Evolutionary conservation across 2,113 vertebrate species (phyloP).

Genomic region (Oplegnathus fasciatus): DNA sequence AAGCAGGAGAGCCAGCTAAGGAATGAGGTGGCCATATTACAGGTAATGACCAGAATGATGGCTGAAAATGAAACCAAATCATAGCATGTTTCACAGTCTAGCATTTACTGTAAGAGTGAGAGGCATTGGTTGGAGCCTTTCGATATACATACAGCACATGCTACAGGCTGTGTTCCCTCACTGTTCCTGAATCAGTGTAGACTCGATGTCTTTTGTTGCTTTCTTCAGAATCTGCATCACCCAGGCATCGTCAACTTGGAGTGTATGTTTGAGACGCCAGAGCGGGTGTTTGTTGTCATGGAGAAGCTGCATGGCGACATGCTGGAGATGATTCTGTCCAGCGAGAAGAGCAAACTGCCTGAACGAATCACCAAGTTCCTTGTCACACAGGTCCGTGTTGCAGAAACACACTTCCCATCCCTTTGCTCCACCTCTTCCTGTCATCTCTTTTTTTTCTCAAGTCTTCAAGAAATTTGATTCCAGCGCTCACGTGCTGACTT

Average conservation of each 20-base stretch:
- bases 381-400: conserved; percentile 91
- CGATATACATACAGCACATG: background rate
- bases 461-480: background rate
- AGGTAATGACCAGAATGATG: conserved; percentile 84
- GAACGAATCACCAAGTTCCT: conserved; percentile 98
- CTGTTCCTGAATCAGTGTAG: background rate
- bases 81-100: too few species aligned
- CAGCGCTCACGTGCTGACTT: background rate
- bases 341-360: conserved; percentile 97
- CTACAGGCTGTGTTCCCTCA: background rate
- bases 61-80: background rate
- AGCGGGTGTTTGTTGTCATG: conserved; percentile 99
- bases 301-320: conserved; percentile 99
- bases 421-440: background rate
- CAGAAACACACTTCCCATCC: rapidly evolving
- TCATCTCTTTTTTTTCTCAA: background rate
- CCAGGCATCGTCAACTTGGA: conserved; percentile 99
- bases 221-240: conserved; percentile 94
- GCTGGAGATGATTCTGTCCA: conserved; percentile 99
- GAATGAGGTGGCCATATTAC: conserved; percentile 98
- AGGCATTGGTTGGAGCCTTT: background rate
- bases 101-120: background rate
- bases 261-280: conserved; percentile 99
- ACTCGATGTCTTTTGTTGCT: background rate
- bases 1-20: conserved; percentile 99